phyloP scores from a whole-genome alignment of 2,797 vertebrate genomes.

The Amniataba percoides region DNA sequence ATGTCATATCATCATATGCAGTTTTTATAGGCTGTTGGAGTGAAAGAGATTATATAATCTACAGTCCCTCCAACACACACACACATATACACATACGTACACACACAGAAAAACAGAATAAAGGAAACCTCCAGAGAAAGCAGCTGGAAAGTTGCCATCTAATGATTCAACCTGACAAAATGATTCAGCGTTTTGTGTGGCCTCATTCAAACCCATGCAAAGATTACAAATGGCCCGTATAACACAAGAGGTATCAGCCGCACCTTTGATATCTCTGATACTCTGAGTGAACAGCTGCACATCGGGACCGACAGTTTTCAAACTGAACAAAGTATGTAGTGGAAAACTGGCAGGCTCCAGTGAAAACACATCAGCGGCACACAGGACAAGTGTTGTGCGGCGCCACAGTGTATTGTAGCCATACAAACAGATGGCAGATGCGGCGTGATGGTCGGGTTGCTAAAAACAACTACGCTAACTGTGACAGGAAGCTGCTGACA shows the following conservation, averaged over 20 bases:
- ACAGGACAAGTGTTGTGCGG: conserved; percentile 54
- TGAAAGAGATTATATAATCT: not conserved
- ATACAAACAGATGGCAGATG: conserved; percentile 70
- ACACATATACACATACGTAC: conserved; percentile 18
- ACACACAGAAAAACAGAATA: conserved; percentile 32
- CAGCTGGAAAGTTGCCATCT: conserved; percentile 74
- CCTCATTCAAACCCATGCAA: conserved; percentile 60
- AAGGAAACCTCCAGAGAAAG: conserved; percentile 48
- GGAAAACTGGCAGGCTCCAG: conserved; percentile 69
- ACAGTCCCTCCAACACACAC: conserved; percentile 6
- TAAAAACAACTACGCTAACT: conserved; percentile 65
- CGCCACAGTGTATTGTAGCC: conserved; percentile 58
- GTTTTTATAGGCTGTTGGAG: not conserved
- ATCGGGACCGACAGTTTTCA: conserved; percentile 24
- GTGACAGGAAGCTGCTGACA: conserved; percentile 71
- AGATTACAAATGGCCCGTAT: conserved; percentile 30
- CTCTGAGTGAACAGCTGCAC: conserved; percentile 40
- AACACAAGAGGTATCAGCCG: conserved; percentile 9
- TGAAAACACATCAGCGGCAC: conserved; percentile 66
- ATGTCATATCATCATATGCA: not conserved
- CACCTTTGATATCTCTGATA: conserved; percentile 28
- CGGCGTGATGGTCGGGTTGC: conserved; percentile 68
- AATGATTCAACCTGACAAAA: conserved; percentile 69
- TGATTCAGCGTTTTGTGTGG: conserved; percentile 80
- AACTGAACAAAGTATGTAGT: conserved; percentile 50